Base-by-base conservation (phyloP, 2,113 vertebrate species). In the Gobio gobio region DNA sequence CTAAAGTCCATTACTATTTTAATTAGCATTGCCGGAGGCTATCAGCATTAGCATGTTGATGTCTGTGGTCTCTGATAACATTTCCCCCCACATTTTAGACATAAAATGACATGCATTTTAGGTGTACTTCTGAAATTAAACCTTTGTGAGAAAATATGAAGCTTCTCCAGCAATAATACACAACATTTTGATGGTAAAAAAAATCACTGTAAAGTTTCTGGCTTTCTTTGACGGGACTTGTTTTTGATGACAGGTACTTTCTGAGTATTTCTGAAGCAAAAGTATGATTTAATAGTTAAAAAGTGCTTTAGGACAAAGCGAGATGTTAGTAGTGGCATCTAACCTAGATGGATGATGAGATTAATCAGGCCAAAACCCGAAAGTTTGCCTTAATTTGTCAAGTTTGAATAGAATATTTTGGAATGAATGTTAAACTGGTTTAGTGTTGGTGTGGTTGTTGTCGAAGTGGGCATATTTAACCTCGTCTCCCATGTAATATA, bases 361-460 rank as follows among this genome's bases (percentile, higher is more conserved):
- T 26, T 18, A 29, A 72, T 85, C n/a, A 47, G 51, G 54, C 49
- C 24, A 72, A 45, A 70, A 51, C 74, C 33, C 29, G 61, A 18
- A 78, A 9, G 33, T 78, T 58, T 78, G 45, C 49, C 49, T 43
- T 68, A 8, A 54, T 56, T 70, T 81, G 26, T 81, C 66, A 33
- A 73, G 56, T 82, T 83, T 33, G 47, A 83, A 56, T 49, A 56
- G 63, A 86, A 82, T 77, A 66, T 43, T 40, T 63, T 83, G 36
- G 40, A 59, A 86, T 79, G 40, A 74, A 79, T 64, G 66, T 33
- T 13, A 70, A 29, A 40, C 54, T 56, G 66, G 58, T 61, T 66
- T 75, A 80, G 76, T 49, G 14, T 36, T 45, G 10, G 56, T 79
- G 43, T 33, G 54, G 63, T 70, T 58, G 49, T 73, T 64, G 77